Conservation (phyloP, 2,797 vertebrate species). For the Danio kyathit region DNA sequence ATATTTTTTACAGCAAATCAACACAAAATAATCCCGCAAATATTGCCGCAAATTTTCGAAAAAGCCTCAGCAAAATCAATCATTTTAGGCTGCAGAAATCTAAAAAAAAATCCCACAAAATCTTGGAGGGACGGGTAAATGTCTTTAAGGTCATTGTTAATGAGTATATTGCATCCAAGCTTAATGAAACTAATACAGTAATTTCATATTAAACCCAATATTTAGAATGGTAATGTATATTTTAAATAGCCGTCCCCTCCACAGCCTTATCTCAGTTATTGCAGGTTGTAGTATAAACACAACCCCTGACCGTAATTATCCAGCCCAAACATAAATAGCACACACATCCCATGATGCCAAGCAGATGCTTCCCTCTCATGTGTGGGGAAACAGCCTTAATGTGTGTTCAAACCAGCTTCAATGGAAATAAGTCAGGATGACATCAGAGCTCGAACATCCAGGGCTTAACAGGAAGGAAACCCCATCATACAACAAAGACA, state of each 20-base stretch:
- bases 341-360: slow-evolving; percentile 9
- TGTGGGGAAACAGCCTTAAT: background rate
- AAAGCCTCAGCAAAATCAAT: no score
- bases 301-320: background rate
- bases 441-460: slow-evolving; percentile 41
- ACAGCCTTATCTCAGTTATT: background rate
- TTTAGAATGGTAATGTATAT: background rate
- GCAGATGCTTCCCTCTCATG: slow-evolving; percentile 27
- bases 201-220: background rate
- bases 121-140: background rate
- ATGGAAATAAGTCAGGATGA: slow-evolving; percentile 46
- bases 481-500: slow-evolving; percentile 62
- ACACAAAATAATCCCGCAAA: no score
- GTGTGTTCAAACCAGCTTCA: slow-evolving; percentile 3
- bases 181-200: background rate
- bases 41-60: no score
- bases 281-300: slow-evolving; percentile 1
- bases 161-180: background rate
- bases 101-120: no score
- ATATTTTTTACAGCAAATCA: no score
- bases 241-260: background rate
- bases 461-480: slow-evolving; percentile 61
- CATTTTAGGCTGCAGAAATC: no score
- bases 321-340: background rate
- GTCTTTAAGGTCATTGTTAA: no score